Conservation (phyloP, 2,888 invertebrate genomes). For the Tipula unca region DNA sequence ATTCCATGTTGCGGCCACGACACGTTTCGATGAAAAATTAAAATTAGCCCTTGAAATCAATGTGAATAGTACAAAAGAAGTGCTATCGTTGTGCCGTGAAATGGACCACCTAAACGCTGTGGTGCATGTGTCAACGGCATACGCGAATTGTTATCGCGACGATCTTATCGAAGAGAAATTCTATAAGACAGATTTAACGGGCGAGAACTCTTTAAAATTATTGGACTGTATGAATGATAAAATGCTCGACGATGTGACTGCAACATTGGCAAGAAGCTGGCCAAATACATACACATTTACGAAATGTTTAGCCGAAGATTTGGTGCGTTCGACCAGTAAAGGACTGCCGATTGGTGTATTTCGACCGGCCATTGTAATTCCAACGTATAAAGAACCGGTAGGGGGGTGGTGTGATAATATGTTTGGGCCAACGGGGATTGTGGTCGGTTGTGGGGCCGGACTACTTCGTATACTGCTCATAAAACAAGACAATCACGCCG, state of each 20-base stretch:
- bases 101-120: conserved; percentile 53
- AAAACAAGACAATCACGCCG: conserved; percentile 34
- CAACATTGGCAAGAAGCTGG: conserved; percentile 38
- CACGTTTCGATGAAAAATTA: conserved; percentile 63
- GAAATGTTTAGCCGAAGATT: conserved; percentile 59
- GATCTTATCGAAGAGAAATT: conserved; percentile 39
- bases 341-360: conserved; percentile 56
- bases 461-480: conserved; percentile 43
- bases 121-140: conserved; percentile 61
- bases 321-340: conserved; percentile 47
- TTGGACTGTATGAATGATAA: conserved; percentile 35
- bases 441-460: conserved; percentile 49
- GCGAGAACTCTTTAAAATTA: conserved; percentile 35
- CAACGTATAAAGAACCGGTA: conserved; percentile 45
- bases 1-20: conserved; percentile 89
- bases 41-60: conserved; percentile 60
- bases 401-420: conserved; percentile 63
- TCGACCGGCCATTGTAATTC: conserved; percentile 58
- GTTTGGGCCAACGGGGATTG: conserved; percentile 48
- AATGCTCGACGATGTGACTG: conserved; percentile 34
- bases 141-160: conserved; percentile 50
- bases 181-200: conserved; percentile 37
- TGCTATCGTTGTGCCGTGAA: conserved; percentile 54
- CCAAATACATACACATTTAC: conserved; percentile 69
- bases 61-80: conserved; percentile 54